Evolutionary conservation across 1,140 invertebrate species (phyloP), one percentile per base, ranked within the genome.

Genomic region (Drosophila parvula): DNA sequence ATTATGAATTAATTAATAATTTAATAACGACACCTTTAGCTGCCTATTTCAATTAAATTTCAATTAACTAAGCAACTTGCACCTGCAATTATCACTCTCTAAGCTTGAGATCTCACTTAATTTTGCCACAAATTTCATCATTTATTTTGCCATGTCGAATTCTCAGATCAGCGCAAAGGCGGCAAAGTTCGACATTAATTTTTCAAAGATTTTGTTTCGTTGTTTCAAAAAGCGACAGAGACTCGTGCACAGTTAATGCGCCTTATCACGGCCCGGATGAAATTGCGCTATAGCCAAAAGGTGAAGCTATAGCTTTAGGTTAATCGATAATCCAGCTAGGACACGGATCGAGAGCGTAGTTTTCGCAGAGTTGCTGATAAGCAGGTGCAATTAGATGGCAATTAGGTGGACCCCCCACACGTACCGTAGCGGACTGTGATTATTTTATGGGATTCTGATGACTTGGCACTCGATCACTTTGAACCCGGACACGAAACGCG

Each of bases 401-500:
- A 76, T 76, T 76, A 76, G 74, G 45, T 40, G 51, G 69, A 67
- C 51, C 41, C 32, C 58, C 32, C 58, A 51, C 73, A 76, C 74
- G 73, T 76, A 76, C 74, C 74, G 70, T 44, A 57, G 56, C 45
- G 48, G 44, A 75, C 53, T 76, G 43, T 30, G 40, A 18, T 57
- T 65, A 22, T 5, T 58, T 36, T 50, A 65, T 61, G 30, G 30
- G 36, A 62, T 53, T 77, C 73, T 50, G 59, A 68, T 84, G 81
- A 77, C 51, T 81, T 58, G 67, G 55, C 78, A 76, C 50, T 27
- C 64, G 34, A 32, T 38, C 67, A 74, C 56, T 62, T 50, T 77
- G 83, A 88, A 89, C 83, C 83, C 83, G 84, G 83, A 88, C 82
- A 79, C 81, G 53, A 70, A 63, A 51, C 45, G 53, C 62, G 58